Base-by-base conservation (phyloP, 2,113 vertebrate genomes). In the Scophthalmus maximus region DNA sequence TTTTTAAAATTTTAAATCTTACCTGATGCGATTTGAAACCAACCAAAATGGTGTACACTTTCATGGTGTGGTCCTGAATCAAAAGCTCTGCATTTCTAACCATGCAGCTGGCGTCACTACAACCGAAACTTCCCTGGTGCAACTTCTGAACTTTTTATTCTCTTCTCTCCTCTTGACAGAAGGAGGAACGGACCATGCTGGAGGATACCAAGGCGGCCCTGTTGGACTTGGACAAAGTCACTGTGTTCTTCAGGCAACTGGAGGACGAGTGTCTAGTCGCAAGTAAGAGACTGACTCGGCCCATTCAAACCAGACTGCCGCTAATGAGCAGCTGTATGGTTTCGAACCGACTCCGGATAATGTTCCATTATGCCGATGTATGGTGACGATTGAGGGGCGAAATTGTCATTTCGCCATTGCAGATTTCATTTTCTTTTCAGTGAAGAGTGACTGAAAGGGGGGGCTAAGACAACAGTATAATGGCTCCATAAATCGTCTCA, bases 141-240 rank as follows among this genome's bases (percentile, higher is more conserved):
- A 3, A 67, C 44, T 53, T 81, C 73, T 86, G 50, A 73, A 55
- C 63, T 62, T 56, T 36, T 57, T 18, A 79, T 72, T 75, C 17
- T 71, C 34, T 74, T 38, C 23, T 51, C 18, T n/a, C n/a, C n/a
- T n/a, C n/a, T n/a, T 20, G 17, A 68, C 93, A 99, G 98, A 97
- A 95, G 72, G 96, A 98, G 78, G 97, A 99, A 34, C 93, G 89
- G 15, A 96, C 88, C 76, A 98, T 96, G 97, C 93, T 99, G 80
- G 97, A 99, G 79, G 98, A 99, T 85, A 94, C 96, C 83, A 96
- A 96, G 90, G 95, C 95, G 5, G 95, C 95, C 12, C 93, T 99
- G 83, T 91, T 91, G 5, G 98, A 99, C 84, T 87, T 99, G 92
- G 97, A 99, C 90, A 98, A 96, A 75, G 97, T 98, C 85, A 94